Percentiles rank a stretch among this genome's conserved stretches.
Evolutionary conservation across 2,113 vertebrate genomes (phyloP).

Genomic region (Urocolius indicus): DNA sequence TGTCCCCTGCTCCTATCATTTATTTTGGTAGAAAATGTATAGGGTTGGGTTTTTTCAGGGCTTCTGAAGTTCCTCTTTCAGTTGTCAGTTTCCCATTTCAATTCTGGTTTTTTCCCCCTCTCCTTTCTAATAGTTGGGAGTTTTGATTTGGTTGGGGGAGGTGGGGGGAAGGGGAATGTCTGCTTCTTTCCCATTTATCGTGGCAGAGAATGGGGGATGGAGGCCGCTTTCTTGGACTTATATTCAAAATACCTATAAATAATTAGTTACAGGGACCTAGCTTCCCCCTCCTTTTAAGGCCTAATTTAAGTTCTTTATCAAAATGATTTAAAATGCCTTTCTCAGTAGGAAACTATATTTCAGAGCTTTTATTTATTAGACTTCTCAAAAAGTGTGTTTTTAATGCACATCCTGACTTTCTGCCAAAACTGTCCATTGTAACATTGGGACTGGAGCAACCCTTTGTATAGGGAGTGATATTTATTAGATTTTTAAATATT

Average conservation of each 20-base stretch:
- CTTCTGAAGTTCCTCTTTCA: not conserved
- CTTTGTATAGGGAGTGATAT: conserved; percentile 74
- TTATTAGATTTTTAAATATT: conserved; percentile 82
- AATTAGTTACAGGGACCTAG: conserved; percentile 73
- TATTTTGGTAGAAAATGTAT: not conserved
- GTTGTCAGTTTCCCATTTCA: not conserved
- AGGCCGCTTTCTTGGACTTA: conserved; percentile 49
- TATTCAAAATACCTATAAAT: conserved; percentile 82
- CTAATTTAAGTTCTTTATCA: conserved; percentile 83
- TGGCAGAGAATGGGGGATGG: conserved; percentile 15
- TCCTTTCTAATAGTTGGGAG: not conserved
- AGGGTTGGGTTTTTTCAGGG: not conserved
- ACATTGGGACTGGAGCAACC: conserved; percentile 62
- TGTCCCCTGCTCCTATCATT: not conserved
- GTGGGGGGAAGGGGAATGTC: not conserved
- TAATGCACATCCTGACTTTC: conserved; percentile 86
- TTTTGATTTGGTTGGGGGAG: not conserved
- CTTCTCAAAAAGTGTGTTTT: conserved; percentile 81
- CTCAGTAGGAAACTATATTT: conserved; percentile 80
- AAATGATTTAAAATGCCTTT: conserved; percentile 84
- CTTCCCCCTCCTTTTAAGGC: conserved; percentile 70
- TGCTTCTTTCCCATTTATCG: not conserved
- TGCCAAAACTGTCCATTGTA: conserved; percentile 79
- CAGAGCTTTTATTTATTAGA: conserved; percentile 84
- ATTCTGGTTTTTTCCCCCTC: not conserved